Percentiles rank a stretch among this genome's conserved stretches.
These are phyloP conservation scores for Chaetops frenatus DNA, from an alignment of 2,113 vertebrate genomes.

Conservation along the genomic window DNA sequence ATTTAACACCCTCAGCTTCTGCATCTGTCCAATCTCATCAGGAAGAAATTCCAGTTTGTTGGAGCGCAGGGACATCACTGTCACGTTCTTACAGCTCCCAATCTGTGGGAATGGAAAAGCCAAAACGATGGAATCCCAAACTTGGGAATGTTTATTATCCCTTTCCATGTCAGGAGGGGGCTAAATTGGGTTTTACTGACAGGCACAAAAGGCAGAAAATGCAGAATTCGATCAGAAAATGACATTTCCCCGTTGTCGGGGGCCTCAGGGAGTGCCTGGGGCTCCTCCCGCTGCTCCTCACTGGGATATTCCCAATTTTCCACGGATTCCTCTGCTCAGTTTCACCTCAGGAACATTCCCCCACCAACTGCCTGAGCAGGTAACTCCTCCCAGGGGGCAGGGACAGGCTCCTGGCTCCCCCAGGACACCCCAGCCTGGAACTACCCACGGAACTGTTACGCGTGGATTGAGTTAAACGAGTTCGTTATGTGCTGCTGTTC, in stretches of 20 bases:
- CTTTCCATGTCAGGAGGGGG: background rate
- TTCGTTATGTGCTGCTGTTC: no score
- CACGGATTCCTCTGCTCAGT: background rate
- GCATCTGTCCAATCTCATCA: conserved; percentile 98
- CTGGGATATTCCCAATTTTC: background rate
- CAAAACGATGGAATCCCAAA: background rate
- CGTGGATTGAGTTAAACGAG: no score
- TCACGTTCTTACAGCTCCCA: conserved; percentile 96
- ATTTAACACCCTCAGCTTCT: conserved; percentile 94
- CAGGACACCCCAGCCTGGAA: background rate
- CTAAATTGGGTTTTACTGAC: background rate
- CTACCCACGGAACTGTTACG: background rate
- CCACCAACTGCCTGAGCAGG: no score
- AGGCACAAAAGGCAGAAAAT: background rate
- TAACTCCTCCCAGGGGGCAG: no score
- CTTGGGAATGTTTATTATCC: background rate
- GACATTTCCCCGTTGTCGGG: background rate
- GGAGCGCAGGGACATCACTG: conserved; percentile 96
- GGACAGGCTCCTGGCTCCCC: background rate
- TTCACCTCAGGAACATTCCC: background rate
- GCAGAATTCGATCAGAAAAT: rapidly evolving
- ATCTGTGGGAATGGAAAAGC: conserved; percentile 72
- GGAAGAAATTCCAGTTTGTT: conserved; percentile 98
- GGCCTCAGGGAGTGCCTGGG: background rate
- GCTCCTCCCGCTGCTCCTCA: no score